Evolutionary conservation across 2,113 vertebrate genomes (phyloP), one percentile per base, ranked within the genome.

Genomic region (Clupea harengus): DNA sequence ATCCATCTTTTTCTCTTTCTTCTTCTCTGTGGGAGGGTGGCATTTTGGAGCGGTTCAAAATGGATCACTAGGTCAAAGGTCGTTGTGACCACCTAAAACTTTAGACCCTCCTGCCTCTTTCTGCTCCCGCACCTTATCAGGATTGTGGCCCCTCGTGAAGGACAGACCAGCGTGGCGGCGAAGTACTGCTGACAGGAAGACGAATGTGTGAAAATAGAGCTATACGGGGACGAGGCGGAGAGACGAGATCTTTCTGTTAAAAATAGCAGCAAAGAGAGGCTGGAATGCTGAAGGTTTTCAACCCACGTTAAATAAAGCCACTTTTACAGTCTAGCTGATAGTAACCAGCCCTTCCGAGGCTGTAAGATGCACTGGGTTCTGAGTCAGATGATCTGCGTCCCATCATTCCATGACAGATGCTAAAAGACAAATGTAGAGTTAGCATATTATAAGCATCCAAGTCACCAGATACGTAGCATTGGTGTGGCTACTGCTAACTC

Each of bases 151-250:
- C 20, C 54, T 20, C 54, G 3, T 49, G 47, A 49, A 9, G 9
- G 47, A n/a, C 6, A 22, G 54, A 60, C 20, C 52, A 6, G 0
- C 3, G 18, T 22, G 20, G 18, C 75, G 67, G 47, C 57, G 84
- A 85, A 72, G 52, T 39, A 86, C 54, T 86, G 92, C 78, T 92
- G 91, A 93, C 92, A 93, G 89, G 85, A 93, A 93, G 91, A 93
- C 0, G 85, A 90, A 94, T 91, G 89, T 85, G 91, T 91, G 92
- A 86, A 87, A 92, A 92, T 87, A 90, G 92, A 93, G 89, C 86
- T 85, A 0, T 45, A 91, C 88, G 91, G 91, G 0, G 82, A 92
- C 89, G 89, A 4, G 20, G 6, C 20, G 4, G 91, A 88, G 90
- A 91, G 92, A 92, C 8, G 0, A 82, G 90, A 91, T 89, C 85